Evolutionary conservation across 2,888 invertebrate genomes (phyloP).

Genomic region (Galerucella pusilla): DNA sequence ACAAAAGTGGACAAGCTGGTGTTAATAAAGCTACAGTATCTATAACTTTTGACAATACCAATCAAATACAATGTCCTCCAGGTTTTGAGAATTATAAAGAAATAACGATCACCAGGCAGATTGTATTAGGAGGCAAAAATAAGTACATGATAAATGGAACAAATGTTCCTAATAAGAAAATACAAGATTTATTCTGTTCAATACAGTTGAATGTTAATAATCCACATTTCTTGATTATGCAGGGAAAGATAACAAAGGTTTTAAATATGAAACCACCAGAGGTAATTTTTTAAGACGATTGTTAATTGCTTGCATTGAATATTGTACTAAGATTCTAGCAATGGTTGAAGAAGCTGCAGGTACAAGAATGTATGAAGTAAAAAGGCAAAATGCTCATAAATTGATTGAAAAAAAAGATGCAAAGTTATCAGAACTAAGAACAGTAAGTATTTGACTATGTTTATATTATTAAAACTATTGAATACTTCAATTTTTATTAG

Average conservation of each 20-base stretch:
- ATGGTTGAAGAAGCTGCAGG: conserved; percentile 99
- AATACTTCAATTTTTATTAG: conserved; percentile 59
- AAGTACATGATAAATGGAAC: conserved; percentile 95
- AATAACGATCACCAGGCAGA: conserved; percentile 92
- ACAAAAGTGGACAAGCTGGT: conserved; percentile 96
- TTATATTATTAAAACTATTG: not conserved
- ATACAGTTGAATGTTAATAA: conserved; percentile 99
- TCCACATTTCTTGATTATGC: conserved; percentile 99
- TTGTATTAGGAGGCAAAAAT: conserved; percentile 88
- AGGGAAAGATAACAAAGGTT: conserved; percentile 98
- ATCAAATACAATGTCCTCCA: conserved; percentile 83
- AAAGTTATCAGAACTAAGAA: conserved; percentile 82
- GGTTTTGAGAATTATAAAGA: conserved; percentile 93
- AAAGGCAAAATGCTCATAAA: conserved; percentile 86
- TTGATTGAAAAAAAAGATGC: conserved; percentile 93
- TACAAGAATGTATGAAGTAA: conserved; percentile 95
- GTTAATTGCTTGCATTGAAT: conserved; percentile 2
- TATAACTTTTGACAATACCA: conserved; percentile 92
- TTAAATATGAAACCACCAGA: conserved; percentile 98
- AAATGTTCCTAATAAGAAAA: conserved; percentile 88
- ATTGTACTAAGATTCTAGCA: conserved; percentile 77
- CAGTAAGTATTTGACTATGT: conserved; percentile 33
- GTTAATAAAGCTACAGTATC: conserved; percentile 96
- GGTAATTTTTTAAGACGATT: conserved; percentile 66
- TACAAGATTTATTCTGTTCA: conserved; percentile 95